Evolutionary conservation across 1,140 invertebrate genomes (phyloP).

Genomic region (Eupristina koningsbergeri): DNA sequence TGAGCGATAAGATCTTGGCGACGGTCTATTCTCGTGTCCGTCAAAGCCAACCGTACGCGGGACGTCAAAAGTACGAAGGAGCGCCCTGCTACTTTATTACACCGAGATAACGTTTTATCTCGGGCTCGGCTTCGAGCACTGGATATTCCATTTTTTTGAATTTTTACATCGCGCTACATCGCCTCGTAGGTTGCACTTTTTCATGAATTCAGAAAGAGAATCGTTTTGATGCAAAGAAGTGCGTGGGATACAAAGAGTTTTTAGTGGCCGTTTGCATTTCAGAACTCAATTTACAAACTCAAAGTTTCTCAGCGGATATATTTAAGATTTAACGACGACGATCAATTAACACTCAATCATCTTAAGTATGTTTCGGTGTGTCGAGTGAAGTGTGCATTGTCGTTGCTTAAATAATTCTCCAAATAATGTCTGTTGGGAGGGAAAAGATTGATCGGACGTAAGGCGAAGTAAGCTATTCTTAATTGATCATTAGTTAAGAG

Average conservation of each 20-base stretch:
- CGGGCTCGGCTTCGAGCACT: too few relatives aligned
- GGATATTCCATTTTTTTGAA: too few relatives aligned
- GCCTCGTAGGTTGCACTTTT: too few relatives aligned
- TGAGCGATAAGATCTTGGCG: slow-evolving; percentile 36
- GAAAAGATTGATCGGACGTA: background rate
- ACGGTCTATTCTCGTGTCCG: slow-evolving; percentile 10
- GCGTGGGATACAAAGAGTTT: too few relatives aligned
- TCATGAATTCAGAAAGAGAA: too few relatives aligned
- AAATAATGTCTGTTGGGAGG: too few relatives aligned
- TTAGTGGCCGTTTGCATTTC: too few relatives aligned
- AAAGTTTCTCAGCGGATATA: too few relatives aligned
- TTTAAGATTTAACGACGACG: background rate
- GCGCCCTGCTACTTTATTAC: slow-evolving; percentile 29
- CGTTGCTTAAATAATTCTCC: background rate
- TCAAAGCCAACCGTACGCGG: slow-evolving; percentile 22
- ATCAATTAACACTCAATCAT: background rate
- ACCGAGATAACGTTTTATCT: slow-evolving; percentile 36
- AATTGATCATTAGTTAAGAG: background rate
- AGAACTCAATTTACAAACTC: too few relatives aligned
- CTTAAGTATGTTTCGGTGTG: background rate
- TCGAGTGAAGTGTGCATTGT: background rate
- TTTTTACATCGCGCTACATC: too few relatives aligned
- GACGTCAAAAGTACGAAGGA: background rate
- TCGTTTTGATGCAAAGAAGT: too few relatives aligned
- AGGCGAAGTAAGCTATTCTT: background rate